Base-by-base conservation (phyloP, 2,888 invertebrate genomes). In the Dilophus febrilis region DNA sequence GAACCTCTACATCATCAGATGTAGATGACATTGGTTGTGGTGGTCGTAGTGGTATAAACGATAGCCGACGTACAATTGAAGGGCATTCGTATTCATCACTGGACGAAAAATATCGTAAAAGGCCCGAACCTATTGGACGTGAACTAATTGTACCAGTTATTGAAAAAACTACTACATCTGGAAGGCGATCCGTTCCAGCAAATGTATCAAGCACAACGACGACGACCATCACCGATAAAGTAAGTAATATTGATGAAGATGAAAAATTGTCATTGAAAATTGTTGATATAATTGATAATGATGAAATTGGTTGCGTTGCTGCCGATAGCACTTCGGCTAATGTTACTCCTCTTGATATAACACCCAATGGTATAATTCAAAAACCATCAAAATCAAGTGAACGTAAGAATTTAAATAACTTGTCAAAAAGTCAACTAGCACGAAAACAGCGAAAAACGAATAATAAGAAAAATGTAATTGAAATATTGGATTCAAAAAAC, bases 1-100 rank as follows among this genome's bases (percentile, higher is more conserved):
- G n/a, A n/a, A n/a, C n/a, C n/a, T n/a, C n/a, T n/a, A n/a, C n/a
- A n/a, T n/a, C n/a, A n/a, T n/a, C n/a, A n/a, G n/a, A n/a, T n/a
- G n/a, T n/a, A n/a, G 66, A 67, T 31, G 65, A 66, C 48, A 67
- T 65, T 66, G 51, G 49, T 2, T 22, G 11, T 7, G 26, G 19
- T 8, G n/a, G 19, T 8, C 14, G 14, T 4, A 12, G 27, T 26
- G 17, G 35, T 33, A n/a, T n/a, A n/a, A n/a, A n/a, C n/a, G n/a
- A n/a, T n/a, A n/a, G n/a, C n/a, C n/a, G n/a, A n/a, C n/a, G n/a
- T n/a, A 34, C 13, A 30, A n/a, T 14, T 37, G 35, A 37, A 38
- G 16, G 36, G 27, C 7, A 37, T 27, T 34, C 33, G 29, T 16
- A 41, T 26, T 22, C 18, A 27, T 22, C 13, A 32, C 36, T 27